These are phyloP conservation scores for Fistularia tabacaria DNA, from an alignment of 2,797 vertebrate species.

Conservation along the genomic window DNA sequence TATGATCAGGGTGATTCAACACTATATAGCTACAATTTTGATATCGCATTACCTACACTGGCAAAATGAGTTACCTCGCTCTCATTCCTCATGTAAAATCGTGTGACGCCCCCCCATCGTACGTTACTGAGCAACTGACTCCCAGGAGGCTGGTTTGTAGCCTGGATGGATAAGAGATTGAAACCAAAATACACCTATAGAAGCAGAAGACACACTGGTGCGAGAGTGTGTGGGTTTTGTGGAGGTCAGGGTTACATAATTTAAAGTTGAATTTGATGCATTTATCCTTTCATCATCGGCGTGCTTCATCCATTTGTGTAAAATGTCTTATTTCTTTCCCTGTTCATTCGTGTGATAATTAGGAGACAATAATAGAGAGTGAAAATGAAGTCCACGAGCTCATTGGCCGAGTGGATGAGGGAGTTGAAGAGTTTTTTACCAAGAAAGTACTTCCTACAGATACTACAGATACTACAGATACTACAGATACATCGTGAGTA, in stretches of 20 bases:
- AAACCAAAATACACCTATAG: conserved; percentile 59
- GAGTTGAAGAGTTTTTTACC: conserved; percentile 96
- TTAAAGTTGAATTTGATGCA: conserved; percentile 39
- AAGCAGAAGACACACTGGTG: conserved; percentile 36
- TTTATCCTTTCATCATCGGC: conserved; percentile 20
- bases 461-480: conserved; percentile 52
- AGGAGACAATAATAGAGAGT: conserved; percentile 87
- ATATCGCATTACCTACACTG: conserved; percentile 53
- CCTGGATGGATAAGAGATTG: conserved; percentile 48
- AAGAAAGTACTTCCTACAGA: conserved; percentile 89
- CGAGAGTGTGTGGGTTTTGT: conserved; percentile 60
- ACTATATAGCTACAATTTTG: conserved; percentile 31
- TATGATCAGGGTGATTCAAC: conserved; percentile 48
- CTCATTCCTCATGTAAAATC: conserved; percentile 49
- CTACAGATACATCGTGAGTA: conserved; percentile 86
- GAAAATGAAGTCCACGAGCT: conserved; percentile 88
- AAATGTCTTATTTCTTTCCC: conserved; percentile 25
- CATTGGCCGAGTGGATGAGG: conserved; percentile 90
- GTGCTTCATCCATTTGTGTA: conserved; percentile 25
- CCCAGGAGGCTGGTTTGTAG: conserved; percentile 52
- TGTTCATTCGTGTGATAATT: conserved; percentile 37
- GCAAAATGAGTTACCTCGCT: conserved; percentile 52
- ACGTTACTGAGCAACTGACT: conserved; percentile 69
- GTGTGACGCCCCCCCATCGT: conserved; percentile 45
- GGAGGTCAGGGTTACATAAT: conserved; percentile 56